Percentiles rank a stretch among this genome's conserved stretches.
phyloP scores from a whole-genome alignment of 2,888 invertebrate species.

The Strigamia transsilvanica region DNA sequence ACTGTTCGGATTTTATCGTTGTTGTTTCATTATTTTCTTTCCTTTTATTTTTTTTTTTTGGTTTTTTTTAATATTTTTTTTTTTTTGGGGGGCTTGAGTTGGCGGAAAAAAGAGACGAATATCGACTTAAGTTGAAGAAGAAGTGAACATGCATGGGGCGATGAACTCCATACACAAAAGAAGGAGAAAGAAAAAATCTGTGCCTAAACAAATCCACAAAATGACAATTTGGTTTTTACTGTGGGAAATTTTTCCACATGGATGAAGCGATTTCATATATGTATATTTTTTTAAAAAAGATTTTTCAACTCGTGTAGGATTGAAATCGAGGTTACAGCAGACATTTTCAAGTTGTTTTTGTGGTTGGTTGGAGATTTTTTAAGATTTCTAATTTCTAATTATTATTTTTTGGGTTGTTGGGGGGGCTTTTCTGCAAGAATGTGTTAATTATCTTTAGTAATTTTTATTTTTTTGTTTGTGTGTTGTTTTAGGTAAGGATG shows the following conservation, averaged over 20 bases:
- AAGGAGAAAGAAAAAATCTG: not conserved
- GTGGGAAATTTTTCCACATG: not conserved
- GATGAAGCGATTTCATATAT: not conserved
- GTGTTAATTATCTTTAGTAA: not conserved
- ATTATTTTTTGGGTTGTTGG: not conserved
- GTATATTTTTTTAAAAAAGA: not conserved
- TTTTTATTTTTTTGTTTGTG: not conserved
- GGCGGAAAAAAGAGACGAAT: not conserved
- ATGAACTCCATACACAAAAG: not conserved
- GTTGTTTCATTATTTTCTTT: constrained; percentile 2
- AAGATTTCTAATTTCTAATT: not conserved
- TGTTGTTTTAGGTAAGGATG: too few relatives aligned
- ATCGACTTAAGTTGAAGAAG: constrained; percentile 3
- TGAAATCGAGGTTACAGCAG: not conserved
- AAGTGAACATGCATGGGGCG: constrained; percentile 2
- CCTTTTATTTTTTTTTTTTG: not conserved
- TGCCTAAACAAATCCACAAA: constrained; percentile 8
- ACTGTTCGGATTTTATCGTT: not conserved
- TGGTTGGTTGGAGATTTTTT: not conserved
- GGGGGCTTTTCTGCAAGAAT: not conserved
- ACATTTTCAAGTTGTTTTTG: not conserved
- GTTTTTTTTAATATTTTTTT: not conserved
- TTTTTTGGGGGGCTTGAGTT: not conserved
- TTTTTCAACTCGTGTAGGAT: not conserved
- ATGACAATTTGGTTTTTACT: constrained; percentile 3